These are phyloP conservation scores for Steinernema hermaphroditum DNA, from an alignment of 2,888 invertebrate species.

Conservation along the genomic window DNA sequence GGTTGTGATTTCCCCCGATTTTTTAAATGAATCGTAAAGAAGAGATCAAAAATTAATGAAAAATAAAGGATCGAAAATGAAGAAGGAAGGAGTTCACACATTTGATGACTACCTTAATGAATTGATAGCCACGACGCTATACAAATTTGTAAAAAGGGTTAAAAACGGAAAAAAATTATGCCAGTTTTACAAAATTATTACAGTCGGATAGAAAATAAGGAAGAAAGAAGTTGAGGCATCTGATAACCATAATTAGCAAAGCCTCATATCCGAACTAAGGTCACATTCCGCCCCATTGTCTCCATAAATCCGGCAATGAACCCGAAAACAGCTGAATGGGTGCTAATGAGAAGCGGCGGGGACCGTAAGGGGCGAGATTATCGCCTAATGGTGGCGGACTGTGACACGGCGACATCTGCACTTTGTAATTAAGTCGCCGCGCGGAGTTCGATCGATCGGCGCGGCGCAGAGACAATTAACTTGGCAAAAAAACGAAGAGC, in stretches of 20 bases:
- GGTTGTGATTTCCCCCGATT: too few relatives aligned
- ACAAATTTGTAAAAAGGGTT: too few relatives aligned
- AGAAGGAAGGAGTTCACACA: too few relatives aligned
- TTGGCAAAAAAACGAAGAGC: neutral
- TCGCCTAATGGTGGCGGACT: neutral
- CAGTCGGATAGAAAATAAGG: too few relatives aligned
- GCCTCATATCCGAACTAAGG: too few relatives aligned
- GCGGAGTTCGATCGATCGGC: neutral
- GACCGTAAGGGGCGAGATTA: neutral
- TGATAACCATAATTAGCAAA: too few relatives aligned
- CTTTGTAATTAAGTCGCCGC: neutral
- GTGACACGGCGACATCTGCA: constrained; percentile 9
- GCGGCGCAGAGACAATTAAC: neutral
- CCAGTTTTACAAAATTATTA: neutral
- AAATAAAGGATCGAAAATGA: too few relatives aligned
- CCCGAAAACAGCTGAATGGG: constrained; percentile 3
- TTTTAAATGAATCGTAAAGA: too few relatives aligned
- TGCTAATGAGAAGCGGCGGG: constrained; percentile 6
- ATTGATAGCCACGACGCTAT: too few relatives aligned
- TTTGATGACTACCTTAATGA: too few relatives aligned
- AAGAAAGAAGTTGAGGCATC: too few relatives aligned
- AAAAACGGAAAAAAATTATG: neutral
- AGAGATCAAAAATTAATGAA: too few relatives aligned
- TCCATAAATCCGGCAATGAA: neutral
- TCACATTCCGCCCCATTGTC: neutral